Conservation (phyloP, 2,888 invertebrate species). For the Epicampocera succincta region DNA sequence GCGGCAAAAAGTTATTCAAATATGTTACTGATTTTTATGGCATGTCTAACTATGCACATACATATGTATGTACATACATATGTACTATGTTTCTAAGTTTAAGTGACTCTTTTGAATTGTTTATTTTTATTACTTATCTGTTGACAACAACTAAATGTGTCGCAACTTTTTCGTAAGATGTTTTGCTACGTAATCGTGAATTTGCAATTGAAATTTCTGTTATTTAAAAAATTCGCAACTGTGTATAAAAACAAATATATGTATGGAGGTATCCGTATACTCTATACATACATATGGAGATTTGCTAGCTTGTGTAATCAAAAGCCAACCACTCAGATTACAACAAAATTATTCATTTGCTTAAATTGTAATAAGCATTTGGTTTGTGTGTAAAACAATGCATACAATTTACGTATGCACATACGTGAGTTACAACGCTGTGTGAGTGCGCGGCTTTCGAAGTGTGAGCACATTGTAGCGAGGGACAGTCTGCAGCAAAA, state of each 20-base stretch:
- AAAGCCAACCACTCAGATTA: conserved; percentile 4
- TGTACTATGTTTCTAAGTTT: too few species aligned
- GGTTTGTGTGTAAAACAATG: background rate
- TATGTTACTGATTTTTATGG: too few species aligned
- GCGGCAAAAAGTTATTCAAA: too few species aligned
- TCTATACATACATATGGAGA: background rate
- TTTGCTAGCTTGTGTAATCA: conserved; percentile 29
- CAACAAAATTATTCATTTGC: conserved; percentile 31
- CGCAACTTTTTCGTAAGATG: too few species aligned
- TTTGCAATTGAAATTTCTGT: too few species aligned
- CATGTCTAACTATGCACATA: too few species aligned
- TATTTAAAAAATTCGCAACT: conserved; percentile 10
- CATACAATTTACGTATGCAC: too few species aligned
- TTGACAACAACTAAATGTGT: too few species aligned
- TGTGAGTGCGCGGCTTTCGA: background rate
- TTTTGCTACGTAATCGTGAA: background rate
- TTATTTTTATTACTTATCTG: background rate
- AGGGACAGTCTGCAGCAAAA: conserved; percentile 14
- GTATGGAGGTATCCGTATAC: conserved; percentile 2
- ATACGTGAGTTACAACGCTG: background rate
- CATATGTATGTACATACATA: too few species aligned
- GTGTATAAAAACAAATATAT: conserved; percentile 3
- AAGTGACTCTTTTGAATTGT: too few species aligned
- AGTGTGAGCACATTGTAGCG: background rate
- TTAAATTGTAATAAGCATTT: conserved; percentile 37